Evolutionary conservation across 2,888 invertebrate genomes (phyloP).

Genomic region (Alviniconcha strummeri): DNA sequence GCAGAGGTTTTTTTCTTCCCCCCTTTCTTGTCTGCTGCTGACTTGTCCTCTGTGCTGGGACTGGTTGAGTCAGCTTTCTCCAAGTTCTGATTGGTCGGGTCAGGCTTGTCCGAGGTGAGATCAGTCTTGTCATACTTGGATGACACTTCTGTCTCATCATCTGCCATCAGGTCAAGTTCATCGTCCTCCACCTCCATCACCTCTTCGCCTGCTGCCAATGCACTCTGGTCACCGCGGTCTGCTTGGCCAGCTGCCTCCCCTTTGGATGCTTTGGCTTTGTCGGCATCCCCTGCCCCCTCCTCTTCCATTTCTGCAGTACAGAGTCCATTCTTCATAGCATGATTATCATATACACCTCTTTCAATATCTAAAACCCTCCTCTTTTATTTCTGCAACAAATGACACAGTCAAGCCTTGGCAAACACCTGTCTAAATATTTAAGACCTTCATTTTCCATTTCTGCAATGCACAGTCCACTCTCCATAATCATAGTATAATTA

Average conservation of each 20-base stretch:
- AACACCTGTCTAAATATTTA: too few species aligned
- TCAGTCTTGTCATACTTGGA: constrained; percentile 26
- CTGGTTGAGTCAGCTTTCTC: too few species aligned
- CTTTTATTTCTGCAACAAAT: too few species aligned
- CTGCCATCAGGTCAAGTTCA: constrained; percentile 53
- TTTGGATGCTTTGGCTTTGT: not conserved
- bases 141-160: constrained; percentile 37
- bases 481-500: too few species aligned
- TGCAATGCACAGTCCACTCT: too few species aligned
- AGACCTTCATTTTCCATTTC: too few species aligned
- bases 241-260: not conserved
- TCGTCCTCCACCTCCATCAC: constrained; percentile 49
- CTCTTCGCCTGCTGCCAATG: constrained; percentile 17
- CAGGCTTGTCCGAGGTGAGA: not conserved
- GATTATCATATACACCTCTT: too few species aligned
- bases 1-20: constrained; percentile 13
- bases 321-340: not conserved
- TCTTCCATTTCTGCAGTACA: not conserved
- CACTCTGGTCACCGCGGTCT: not conserved
- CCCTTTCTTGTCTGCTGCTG: not conserved
- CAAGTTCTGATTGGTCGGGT: too few species aligned
- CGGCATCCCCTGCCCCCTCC: constrained; percentile 24
- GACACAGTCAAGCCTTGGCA: too few species aligned
- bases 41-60: too few species aligned
- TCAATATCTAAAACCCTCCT: too few species aligned